Base-by-base conservation (phyloP, 2,797 vertebrate species). In the Hyperoplus immaculatus region DNA sequence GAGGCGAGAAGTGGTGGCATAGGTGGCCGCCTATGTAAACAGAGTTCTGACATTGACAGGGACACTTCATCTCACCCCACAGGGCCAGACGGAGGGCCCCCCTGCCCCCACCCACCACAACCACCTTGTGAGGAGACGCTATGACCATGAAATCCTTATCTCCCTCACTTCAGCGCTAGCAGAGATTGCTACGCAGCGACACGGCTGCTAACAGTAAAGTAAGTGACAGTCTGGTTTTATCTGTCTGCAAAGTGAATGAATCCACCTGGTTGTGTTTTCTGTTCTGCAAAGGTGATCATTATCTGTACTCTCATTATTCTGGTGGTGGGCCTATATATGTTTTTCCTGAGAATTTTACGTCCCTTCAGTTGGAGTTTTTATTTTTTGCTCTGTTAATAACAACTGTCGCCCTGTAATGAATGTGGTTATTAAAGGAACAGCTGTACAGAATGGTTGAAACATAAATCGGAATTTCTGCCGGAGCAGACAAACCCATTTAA, bases 351-450 rank as follows among this genome's bases (percentile, higher is more conserved):
- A 80, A 71, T 89, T 82, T 55, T 70, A 57, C 75, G 69, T 75
- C 78, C 83, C 80, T 88, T 87, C 60, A 57, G 68, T 76, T 75
- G 72, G 68, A 76, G 81, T 39, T 77, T 84, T 72, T 81, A 76
- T 51, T 18, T 69, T 79, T 41, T 38, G 59, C 82, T 84, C 72
- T 87, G 88, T 90, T 94, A 92, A 93, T 94, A 92, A 92, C 84
- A 92, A 92, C 84, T 84, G 91, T 90, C 88, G 65, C 72, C 84
- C 59, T 13, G 75, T 94, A 94, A 95, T 93, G 78, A 92, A 94
- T 94, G 91, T 86, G 88, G 83, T 93, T 93, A 93, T 94, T 93
- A 94, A 85, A 84, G 70, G 78, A 94, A 91, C 91, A 93, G 89
- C 89, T 94, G 91, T 91, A 92, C 73, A 75, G 80, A 88, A 85